Conservation (phyloP, 2,888 invertebrate genomes). For the Capitulum mitella region DNA sequence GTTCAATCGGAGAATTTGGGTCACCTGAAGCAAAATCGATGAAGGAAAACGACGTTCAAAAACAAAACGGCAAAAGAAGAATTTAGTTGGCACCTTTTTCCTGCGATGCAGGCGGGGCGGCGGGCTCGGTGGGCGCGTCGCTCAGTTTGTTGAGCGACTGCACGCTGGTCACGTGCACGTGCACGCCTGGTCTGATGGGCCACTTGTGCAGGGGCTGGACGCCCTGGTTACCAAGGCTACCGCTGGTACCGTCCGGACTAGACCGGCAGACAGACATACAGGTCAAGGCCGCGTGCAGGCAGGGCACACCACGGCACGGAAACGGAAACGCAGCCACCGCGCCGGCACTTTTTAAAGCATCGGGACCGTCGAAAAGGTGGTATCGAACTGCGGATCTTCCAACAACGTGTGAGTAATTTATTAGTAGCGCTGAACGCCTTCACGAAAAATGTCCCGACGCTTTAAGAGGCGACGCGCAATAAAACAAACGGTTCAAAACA, state of each 20-base stretch:
- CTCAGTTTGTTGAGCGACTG: constrained; percentile 52
- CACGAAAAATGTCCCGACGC: no score
- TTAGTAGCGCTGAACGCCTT: no score
- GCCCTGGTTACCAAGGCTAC: not conserved
- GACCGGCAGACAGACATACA: not conserved
- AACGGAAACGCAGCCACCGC: not conserved
- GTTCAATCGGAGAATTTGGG: no score
- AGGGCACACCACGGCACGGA: not conserved
- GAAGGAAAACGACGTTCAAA: no score
- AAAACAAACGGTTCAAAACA: no score
- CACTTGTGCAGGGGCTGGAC: constrained; percentile 53
- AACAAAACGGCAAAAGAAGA: no score
- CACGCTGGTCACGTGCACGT: constrained; percentile 78
- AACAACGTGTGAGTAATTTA: no score
- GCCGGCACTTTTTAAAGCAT: no score
- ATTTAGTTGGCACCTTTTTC: not conserved
- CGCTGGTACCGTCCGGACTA: not conserved
- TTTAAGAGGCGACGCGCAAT: no score
- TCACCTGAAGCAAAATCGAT: no score
- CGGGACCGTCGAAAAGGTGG: no score
- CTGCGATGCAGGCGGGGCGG: not conserved
- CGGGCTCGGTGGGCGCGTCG: not conserved
- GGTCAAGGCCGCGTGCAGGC: not conserved
- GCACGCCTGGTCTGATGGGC: constrained; percentile 80
- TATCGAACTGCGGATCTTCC: no score